Base-by-base conservation (phyloP, 2,888 invertebrate species). In the Caenorhabditis panamensis region DNA sequence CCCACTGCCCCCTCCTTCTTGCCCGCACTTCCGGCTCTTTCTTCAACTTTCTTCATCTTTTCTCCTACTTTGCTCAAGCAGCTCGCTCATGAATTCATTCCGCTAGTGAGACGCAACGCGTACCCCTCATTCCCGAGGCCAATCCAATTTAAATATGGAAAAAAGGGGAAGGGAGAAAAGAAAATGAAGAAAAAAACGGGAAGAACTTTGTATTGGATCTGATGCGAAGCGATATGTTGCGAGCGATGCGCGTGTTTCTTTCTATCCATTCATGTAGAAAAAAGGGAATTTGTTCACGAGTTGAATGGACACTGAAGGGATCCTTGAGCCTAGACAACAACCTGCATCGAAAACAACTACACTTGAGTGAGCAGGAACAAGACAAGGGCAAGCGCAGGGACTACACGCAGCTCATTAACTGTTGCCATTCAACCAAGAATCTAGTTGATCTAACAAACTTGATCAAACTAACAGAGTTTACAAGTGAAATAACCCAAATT, bases 121-220 rank as follows among this genome's bases (percentile, higher is more conserved):
- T 31, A 31, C 31, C 9, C 31, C 41, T 36, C 11, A 8, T 36
- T 11, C 36, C 11, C 36, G 18, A 18, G 13, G 56, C n/a, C 26
- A 37, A 58, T 58, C 36, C 26, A 37, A 58, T 36, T 36, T 36
- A 36, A 58, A 58, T 22, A 58, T 20, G 58, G 37, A 31, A 31
- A 53, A 13, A 13, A 13, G 9, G 47, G 18, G 18, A 47, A 41
- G 13, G 13, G 13, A 41, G 47, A 16, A 13, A 47, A 47, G 18
- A 20, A 47, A 47, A 18, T 18, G 47, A 47, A 18, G 47, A 41
- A 41, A 41, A 41, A 13, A 13, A 13, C 9, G 13, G 41, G 41
- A 47, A 3, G 47, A 47, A 47, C 47, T 47, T 47, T 4, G 47
- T 47, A 18, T 47, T 47, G 18, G 47, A 11, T 2, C 5, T 2